A percentile compares a stretch with the other conserved stretches of the same genome.
phyloP scores from a whole-genome alignment of 2,113 vertebrate genomes.

The Asarcornis scutulata region DNA sequence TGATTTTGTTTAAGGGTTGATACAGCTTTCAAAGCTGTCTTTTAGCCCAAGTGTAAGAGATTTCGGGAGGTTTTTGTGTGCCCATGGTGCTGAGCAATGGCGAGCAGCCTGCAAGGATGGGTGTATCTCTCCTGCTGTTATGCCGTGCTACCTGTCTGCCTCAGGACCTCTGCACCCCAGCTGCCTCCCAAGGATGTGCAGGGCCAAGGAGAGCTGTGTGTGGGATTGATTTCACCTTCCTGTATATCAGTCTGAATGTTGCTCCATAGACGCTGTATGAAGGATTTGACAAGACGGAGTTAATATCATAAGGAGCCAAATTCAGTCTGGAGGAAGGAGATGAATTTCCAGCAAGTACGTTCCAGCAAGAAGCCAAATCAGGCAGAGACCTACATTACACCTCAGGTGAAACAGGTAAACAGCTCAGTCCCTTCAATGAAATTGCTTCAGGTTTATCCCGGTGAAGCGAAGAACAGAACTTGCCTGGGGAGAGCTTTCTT shows the following conservation, averaged over 20 bases:
- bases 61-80: neutral
- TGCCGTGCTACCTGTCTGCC: accelerated
- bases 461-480: neutral
- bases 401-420: neutral
- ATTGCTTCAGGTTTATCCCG: neutral
- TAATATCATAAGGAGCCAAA: neutral
- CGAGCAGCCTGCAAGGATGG: neutral
- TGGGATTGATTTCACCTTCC: neutral
- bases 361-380: neutral
- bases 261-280: neutral
- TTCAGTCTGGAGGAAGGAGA: neutral
- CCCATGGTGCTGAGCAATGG: neutral
- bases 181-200: neutral
- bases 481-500: slow-evolving; percentile 14
- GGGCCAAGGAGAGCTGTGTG: neutral
- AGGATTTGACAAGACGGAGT: neutral
- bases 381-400: neutral
- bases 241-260: neutral
- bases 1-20: neutral
- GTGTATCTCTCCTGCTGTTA: neutral
- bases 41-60: neutral
- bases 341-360: neutral
- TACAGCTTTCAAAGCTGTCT: neutral
- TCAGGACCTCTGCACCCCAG: neutral
- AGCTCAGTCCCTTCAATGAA: neutral